These are phyloP conservation scores for Colletes gigas DNA, from an alignment of 1,140 invertebrate species.

Conservation along the genomic window DNA sequence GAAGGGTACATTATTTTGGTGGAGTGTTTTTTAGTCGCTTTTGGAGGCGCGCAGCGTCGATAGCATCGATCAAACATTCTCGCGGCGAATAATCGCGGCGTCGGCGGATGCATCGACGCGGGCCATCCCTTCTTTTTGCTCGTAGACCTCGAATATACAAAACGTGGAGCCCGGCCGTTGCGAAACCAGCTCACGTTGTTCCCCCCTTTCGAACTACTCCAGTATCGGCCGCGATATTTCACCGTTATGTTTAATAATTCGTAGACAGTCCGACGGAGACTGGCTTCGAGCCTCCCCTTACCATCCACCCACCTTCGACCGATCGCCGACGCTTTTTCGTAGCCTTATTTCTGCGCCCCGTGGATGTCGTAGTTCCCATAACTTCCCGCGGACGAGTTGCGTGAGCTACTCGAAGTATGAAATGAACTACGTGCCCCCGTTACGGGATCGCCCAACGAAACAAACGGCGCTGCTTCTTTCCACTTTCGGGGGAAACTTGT, in stretches of 20 bases:
- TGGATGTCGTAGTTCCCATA: constrained; percentile 28
- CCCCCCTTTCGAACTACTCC: not conserved
- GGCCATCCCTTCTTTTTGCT: not conserved
- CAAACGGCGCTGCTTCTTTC: not conserved
- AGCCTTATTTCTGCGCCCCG: constrained; percentile 3
- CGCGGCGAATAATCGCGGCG: constrained; percentile 26
- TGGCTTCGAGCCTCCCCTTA: too few species aligned
- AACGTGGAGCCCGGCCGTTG: constrained; percentile 3
- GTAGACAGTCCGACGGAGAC: constrained; percentile 25
- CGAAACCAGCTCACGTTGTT: constrained; percentile 51
- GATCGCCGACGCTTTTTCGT: not conserved
- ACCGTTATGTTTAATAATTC: constrained; percentile 69
- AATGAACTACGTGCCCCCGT: constrained; percentile 46
- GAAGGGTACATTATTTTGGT: too few species aligned
- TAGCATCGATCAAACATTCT: constrained; percentile 44
- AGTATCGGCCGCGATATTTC: constrained; percentile 58
- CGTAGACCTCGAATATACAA: constrained; percentile 8
- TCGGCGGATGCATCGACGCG: constrained; percentile 26
- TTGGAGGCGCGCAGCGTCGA: constrained; percentile 23
- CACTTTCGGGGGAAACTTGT: not conserved
- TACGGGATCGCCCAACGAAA: not conserved
- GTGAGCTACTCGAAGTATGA: constrained; percentile 49
- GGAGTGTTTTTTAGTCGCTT: not conserved
- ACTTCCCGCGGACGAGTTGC: constrained; percentile 22
- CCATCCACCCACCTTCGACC: not conserved